A percentile compares a stretch with the other conserved stretches of the same genome.
phyloP scores from a whole-genome alignment of 2,888 invertebrate genomes.

The Pollenia griseotomentosa region DNA sequence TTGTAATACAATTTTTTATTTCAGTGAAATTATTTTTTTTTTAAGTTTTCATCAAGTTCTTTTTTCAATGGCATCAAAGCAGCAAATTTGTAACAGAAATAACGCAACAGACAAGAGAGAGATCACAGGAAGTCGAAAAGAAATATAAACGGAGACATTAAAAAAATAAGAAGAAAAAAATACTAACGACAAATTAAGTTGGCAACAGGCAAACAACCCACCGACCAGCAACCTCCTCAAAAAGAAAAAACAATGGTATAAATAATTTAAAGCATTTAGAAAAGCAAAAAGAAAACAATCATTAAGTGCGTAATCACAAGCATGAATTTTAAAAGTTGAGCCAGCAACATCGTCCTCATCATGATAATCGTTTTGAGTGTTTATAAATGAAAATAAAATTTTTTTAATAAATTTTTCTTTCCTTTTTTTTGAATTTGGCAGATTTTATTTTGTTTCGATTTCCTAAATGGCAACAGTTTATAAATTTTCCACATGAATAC shows the following conservation, averaged over 20 bases:
- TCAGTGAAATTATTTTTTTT: background rate
- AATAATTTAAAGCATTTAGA: background rate
- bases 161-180: constrained; percentile 9
- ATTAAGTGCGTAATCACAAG: constrained; percentile 50
- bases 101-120: background rate
- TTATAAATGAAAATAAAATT: constrained; percentile 38
- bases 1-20: constrained; percentile 56
- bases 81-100: constrained; percentile 34
- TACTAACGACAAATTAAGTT: constrained; percentile 47
- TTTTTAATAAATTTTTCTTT: constrained; percentile 52
- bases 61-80: constrained; percentile 27
- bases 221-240: too few relatives aligned
- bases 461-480: constrained; percentile 67
- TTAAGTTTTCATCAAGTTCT: background rate
- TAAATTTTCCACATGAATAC: constrained; percentile 60
- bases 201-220: constrained; percentile 11
- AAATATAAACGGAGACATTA: constrained; percentile 11
- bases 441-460: background rate
- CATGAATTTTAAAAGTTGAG: constrained; percentile 8
- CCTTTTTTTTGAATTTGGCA: constrained; percentile 5
- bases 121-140: constrained; percentile 10
- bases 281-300: background rate
- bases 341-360: constrained; percentile 22
- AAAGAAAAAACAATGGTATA: too few relatives aligned
- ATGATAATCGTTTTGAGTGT: background rate